Conservation (phyloP, 2,113 vertebrate genomes). For the Eulemur rufifrons region DNA sequence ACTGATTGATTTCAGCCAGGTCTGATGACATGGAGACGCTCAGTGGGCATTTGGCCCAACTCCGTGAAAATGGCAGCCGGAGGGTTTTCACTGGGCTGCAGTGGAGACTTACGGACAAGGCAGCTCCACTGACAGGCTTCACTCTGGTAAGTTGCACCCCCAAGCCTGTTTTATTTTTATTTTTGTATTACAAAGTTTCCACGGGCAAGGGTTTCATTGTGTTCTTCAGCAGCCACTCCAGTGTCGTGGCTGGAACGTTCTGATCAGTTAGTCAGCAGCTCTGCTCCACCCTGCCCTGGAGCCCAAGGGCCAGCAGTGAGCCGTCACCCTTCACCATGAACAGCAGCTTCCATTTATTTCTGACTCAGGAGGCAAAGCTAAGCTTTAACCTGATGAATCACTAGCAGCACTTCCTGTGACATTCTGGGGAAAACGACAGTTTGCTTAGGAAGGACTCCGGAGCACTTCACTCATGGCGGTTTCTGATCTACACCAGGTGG, state of each 20-base stretch:
- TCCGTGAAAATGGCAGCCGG: neutral
- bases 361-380: constrained; percentile 47
- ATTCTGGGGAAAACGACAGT: constrained; percentile 32
- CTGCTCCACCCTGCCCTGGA: neutral
- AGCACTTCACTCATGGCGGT: neutral
- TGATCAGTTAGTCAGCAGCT: neutral
- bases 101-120: neutral
- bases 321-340: neutral
- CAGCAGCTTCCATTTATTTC: neutral
- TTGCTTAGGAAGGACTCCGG: neutral
- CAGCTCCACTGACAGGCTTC: neutral
- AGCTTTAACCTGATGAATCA: constrained; percentile 58
- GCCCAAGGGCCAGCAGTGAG: neutral
- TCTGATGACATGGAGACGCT: neutral
- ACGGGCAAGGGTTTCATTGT: neutral
- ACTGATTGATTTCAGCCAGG: neutral
- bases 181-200: neutral
- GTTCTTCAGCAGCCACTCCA: neutral
- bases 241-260: neutral
- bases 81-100: neutral
- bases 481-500: neutral
- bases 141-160: neutral
- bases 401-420: constrained; percentile 29
- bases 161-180: neutral
- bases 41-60: neutral